phyloP scores from a whole-genome alignment of 1,140 invertebrate genomes.

The Bombyx mandarina region DNA sequence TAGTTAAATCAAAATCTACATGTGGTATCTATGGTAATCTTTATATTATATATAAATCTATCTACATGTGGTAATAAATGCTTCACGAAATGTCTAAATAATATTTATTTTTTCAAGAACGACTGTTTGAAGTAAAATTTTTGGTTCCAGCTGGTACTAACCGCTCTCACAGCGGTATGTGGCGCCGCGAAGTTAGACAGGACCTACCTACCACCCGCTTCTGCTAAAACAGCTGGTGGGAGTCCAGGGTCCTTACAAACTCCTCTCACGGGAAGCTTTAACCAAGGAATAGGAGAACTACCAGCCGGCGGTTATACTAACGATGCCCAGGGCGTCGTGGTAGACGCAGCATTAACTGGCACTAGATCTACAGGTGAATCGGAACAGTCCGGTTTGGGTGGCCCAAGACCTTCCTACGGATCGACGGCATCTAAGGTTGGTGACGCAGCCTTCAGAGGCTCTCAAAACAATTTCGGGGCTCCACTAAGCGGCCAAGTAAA shows the following conservation, averaged over 20 bases:
- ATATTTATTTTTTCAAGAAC: too few species aligned
- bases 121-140: not conserved
- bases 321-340: constrained; percentile 51
- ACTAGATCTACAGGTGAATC: constrained; percentile 36
- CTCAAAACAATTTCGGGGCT: constrained; percentile 11
- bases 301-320: constrained; percentile 45
- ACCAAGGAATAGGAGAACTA: constrained; percentile 21
- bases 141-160: constrained; percentile 35
- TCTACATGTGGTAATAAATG: too few species aligned
- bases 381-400: constrained; percentile 39
- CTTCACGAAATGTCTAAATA: too few species aligned
- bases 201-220: constrained; percentile 73
- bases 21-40: too few species aligned
- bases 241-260: constrained; percentile 32
- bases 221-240: constrained; percentile 68
- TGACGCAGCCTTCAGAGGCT: constrained; percentile 47
- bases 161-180: constrained; percentile 47
- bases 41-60: too few species aligned
- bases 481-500: not conserved
- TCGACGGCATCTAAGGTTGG: constrained; percentile 57
- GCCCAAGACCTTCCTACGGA: constrained; percentile 40
- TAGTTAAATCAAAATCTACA: too few species aligned
- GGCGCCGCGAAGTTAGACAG: constrained; percentile 70
- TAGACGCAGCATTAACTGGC: constrained; percentile 43
- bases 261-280: constrained; percentile 24